Conservation (phyloP, 1,140 invertebrate genomes). For the Portunus trituberculatus region DNA sequence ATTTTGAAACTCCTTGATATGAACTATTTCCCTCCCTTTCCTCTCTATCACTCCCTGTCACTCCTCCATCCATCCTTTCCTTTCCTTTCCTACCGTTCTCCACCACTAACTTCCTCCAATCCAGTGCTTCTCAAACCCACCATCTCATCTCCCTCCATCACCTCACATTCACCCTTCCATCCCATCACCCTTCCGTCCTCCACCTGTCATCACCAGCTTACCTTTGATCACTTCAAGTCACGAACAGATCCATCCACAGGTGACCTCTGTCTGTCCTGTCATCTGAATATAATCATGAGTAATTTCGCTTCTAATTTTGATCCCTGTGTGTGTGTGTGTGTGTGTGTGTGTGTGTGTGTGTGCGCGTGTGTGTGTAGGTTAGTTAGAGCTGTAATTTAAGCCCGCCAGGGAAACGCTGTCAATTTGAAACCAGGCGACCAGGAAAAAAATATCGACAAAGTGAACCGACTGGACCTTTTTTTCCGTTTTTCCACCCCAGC, state of each 20-base stretch:
- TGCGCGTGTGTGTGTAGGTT: background rate
- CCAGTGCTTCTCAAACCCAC: background rate
- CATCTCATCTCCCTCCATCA: background rate
- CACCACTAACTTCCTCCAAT: background rate
- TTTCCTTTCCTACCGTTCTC: background rate
- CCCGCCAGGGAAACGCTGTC: background rate
- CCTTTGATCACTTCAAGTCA: background rate
- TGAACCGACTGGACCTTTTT: background rate
- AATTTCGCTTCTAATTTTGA: background rate
- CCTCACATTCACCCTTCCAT: no score
- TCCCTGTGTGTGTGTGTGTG: background rate
- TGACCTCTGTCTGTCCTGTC: background rate
- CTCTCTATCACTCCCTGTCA: background rate
- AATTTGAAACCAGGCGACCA: background rate
- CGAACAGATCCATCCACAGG: background rate
- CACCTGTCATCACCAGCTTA: background rate
- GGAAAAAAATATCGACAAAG: background rate
- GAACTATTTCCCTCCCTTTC: background rate
- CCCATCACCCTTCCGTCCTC: no score
- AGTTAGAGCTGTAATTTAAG: background rate
- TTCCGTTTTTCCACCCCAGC: background rate
- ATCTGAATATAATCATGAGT: background rate
- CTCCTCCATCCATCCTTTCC: background rate
- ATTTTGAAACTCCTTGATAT: no score
- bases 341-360: conserved; percentile 11